Base-by-base conservation (phyloP, 2,113 vertebrate genomes). In the Nanorana parkeri region DNA sequence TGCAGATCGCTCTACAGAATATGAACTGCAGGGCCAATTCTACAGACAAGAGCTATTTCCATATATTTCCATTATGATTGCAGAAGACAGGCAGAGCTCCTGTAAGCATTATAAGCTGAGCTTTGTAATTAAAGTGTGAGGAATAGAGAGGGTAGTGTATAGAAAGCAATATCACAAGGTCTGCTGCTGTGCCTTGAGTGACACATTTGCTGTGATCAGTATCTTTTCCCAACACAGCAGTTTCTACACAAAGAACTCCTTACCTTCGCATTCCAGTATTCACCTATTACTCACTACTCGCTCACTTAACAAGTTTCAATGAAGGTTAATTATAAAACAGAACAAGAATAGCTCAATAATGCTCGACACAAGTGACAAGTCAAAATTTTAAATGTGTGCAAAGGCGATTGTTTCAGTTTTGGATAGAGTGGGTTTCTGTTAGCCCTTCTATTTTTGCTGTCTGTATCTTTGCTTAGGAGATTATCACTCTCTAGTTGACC, bases 131-230 rank as follows among this genome's bases (percentile, higher is more conserved):
- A 76, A 64, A 76, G 73, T 16, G 32, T 26, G 20, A 11, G 17
- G 21, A 32, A 11, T 1, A 23, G 51, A 54, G 41, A 23, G n/a
- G 73, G 26, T 47, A 47, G 41, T 64, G 73, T 64, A 32, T 26
- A 63, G 56, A 76, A 75, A 76, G n/a, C 73, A 51, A 76, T 76
- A 58, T 20, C 29, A 76, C 73, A 76, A 63, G 63, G 73, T 76
- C 73, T 76, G 47, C 55, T 63, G 55, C 73, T 76, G 73, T 41
- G 73, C 58, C 15, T 17, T 61, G 56, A 76, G 61, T 76, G 73
- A 76, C 73, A 75, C 55, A 60, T 76, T 51, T 64, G 29, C 56
- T 47, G 73, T 63, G 73, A 76, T 76, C 73, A 47, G 56, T 63
- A 63, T 64, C 58, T 76, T 76, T 64, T 23, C n/a, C 21, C 36